A percentile compares a stretch with the other conserved stretches of the same genome.
These are phyloP conservation scores for Euplagia quadripunctaria DNA, from an alignment of 2,888 invertebrate genomes.

Conservation along the genomic window DNA sequence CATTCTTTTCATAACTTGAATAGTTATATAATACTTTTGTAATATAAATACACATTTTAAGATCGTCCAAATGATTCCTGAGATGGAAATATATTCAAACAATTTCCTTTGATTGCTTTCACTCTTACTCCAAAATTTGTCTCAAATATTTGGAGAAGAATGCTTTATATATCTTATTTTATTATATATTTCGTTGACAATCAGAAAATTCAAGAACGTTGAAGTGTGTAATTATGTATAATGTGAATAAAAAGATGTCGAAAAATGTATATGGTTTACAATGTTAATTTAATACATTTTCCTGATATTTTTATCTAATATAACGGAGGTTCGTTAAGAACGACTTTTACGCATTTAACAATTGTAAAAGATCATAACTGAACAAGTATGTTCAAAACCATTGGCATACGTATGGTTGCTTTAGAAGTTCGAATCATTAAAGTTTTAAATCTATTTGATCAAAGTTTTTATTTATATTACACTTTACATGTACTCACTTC, in stretches of 20 bases:
- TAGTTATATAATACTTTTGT: not conserved
- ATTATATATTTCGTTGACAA: constrained; percentile 2
- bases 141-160: constrained; percentile 20
- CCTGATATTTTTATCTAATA: not conserved
- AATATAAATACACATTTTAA: constrained; percentile 1
- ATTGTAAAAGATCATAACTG: constrained; percentile 43
- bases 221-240: not conserved
- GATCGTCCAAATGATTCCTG: constrained; percentile 10
- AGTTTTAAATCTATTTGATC: not conserved
- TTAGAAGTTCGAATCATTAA: not conserved
- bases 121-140: constrained; percentile 16
- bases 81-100: constrained; percentile 16
- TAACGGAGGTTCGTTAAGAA: constrained; percentile 11
- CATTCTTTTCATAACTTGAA: not conserved
- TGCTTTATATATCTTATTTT: constrained; percentile 14
- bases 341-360: constrained; percentile 36
- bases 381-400: constrained; percentile 29
- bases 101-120: constrained; percentile 21
- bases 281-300: not conserved
- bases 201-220: not conserved
- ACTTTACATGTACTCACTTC: too few species aligned
- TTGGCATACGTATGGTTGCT: too few species aligned
- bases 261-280: not conserved
- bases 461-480: not conserved
- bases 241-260: not conserved